Evolutionary conservation across 2,797 vertebrate genomes (phyloP).

Genomic region (Peromyscus eremicus): DNA sequence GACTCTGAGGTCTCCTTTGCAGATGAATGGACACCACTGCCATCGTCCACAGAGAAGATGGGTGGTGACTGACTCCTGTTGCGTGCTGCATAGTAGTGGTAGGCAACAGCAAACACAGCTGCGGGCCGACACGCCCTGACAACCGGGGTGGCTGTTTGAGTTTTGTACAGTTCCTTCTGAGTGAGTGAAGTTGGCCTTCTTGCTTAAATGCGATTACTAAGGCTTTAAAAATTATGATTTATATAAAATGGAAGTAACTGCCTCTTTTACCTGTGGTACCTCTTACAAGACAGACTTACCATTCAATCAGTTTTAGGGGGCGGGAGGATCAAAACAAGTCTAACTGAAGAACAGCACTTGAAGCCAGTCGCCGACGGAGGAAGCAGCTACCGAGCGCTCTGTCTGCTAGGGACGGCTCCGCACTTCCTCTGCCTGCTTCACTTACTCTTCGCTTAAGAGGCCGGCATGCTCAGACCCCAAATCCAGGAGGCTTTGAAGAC

Average conservation of each 20-base stretch:
- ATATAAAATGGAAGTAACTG: neutral
- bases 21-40: neutral
- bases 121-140: rapidly evolving
- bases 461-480: neutral
- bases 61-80: neutral
- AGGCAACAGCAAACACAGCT: neutral
- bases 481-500: neutral
- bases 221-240: slow-evolving; percentile 32
- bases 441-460: neutral
- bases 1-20: neutral
- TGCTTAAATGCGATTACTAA: neutral
- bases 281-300: neutral
- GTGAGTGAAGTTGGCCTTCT: neutral
- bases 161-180: neutral
- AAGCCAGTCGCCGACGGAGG: neutral
- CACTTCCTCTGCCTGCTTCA: neutral
- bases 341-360: neutral
- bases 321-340: neutral
- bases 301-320: neutral
- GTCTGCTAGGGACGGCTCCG: neutral
- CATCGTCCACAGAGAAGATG: neutral
- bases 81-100: neutral
- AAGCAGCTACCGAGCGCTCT: neutral
- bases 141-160: neutral
- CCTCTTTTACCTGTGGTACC: neutral